phyloP scores from a whole-genome alignment of 2,888 invertebrate species.

The Cephus nigrinus region DNA sequence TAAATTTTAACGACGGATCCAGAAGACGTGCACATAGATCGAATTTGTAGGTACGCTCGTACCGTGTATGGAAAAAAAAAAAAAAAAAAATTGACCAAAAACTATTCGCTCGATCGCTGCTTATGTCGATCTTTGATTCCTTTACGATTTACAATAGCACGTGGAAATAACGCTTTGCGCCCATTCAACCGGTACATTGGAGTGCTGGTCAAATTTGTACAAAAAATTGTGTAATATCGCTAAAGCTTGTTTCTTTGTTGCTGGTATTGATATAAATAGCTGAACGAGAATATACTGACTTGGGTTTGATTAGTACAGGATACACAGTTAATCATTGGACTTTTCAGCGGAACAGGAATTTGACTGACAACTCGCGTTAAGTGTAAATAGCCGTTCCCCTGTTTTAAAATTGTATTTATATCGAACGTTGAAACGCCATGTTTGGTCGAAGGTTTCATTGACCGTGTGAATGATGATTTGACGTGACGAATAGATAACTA shows the following conservation, averaged over 20 bases:
- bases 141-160: not conserved
- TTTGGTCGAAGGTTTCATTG: not conserved
- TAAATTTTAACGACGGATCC: slow-evolving; percentile 34
- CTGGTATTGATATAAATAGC: no score
- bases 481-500: slow-evolving; percentile 4
- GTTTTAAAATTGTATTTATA: not conserved
- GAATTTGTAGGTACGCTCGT: not conserved
- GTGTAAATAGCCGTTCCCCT: not conserved
- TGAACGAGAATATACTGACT: not conserved
- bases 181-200: not conserved
- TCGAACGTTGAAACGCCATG: not conserved
- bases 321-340: not conserved
- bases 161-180: not conserved
- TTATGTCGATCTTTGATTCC: not conserved
- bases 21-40: slow-evolving; percentile 2
- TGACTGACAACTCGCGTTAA: not conserved
- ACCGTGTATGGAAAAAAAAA: not conserved
- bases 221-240: not conserved
- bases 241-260: not conserved
- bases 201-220: not conserved
- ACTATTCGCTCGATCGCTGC: not conserved
- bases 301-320: not conserved
- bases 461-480: not conserved
- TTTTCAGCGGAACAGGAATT: not conserved
- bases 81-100: not conserved